These are phyloP conservation scores for Jacana jacana DNA, from an alignment of 2,113 vertebrate species.

Conservation along the genomic window DNA sequence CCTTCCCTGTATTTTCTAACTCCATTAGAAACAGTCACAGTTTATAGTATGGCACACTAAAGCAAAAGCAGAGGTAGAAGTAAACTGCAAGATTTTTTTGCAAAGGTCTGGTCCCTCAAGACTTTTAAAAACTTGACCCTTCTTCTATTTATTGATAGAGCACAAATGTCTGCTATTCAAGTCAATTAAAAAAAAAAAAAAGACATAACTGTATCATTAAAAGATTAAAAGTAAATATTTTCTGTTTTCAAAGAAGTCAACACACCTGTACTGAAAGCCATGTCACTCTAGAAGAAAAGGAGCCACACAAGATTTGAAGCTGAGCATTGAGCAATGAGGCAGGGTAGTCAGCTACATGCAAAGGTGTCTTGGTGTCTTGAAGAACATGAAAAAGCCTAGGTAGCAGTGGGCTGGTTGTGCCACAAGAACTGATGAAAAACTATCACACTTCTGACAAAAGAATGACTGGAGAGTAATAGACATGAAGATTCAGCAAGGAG, in stretches of 20 bases:
- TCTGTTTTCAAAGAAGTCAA: neutral
- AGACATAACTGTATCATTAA: neutral
- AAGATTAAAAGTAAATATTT: neutral
- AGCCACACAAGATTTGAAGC: neutral
- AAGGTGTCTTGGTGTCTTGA: neutral
- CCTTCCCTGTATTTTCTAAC: neutral
- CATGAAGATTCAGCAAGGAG: neutral
- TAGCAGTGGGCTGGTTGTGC: neutral
- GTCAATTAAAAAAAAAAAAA: neutral
- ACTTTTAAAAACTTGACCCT: neutral
- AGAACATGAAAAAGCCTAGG: neutral
- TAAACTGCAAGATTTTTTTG: neutral
- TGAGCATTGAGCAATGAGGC: rapidly evolving
- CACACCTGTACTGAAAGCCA: neutral
- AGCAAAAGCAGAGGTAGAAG: neutral
- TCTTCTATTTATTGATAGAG: neutral
- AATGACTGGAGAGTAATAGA: rapidly evolving
- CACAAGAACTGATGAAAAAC: neutral
- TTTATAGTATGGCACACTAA: neutral
- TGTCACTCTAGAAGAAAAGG: neutral
- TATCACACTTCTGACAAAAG: neutral
- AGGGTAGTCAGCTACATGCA: neutral
- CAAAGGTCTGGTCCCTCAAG: neutral
- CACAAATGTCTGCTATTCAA: neutral
- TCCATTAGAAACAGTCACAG: neutral